Percentiles rank a stretch among this genome's conserved stretches.
Conservation (phyloP, 2,797 vertebrate genomes). For the Sparus aurata region DNA sequence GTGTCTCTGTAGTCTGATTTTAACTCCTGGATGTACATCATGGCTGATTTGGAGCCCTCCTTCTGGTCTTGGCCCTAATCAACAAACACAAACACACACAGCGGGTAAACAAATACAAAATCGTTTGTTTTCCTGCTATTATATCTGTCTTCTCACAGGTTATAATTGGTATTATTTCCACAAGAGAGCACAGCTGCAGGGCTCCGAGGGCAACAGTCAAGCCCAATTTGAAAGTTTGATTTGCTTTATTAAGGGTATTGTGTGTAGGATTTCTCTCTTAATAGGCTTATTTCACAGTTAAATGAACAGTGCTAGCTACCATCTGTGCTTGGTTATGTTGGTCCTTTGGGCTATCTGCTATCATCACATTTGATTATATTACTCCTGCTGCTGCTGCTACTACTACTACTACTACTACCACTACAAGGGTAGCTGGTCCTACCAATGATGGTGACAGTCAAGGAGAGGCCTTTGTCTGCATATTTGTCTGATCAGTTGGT, state of each 20-base stretch:
- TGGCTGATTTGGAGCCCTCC: conserved; percentile 90
- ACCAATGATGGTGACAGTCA: neutral
- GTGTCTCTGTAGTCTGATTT: conserved; percentile 86
- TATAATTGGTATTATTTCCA: conserved; percentile 39
- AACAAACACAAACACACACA: conserved; percentile 35
- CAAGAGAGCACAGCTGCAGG: conserved; percentile 27
- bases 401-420: neutral
- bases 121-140: conserved; percentile 10
- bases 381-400: conserved; percentile 19
- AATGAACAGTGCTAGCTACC: conserved; percentile 42
- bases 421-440: neutral
- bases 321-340: conserved; percentile 43
- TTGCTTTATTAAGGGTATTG: conserved; percentile 22
- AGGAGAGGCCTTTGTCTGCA: neutral
- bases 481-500: neutral
- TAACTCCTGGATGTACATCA: conserved; percentile 94
- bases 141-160: conserved; percentile 13
- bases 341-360: conserved; percentile 18
- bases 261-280: conserved; percentile 26
- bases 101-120: conserved; percentile 22
- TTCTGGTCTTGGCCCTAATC: conserved; percentile 90
- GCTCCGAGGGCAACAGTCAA: conserved; percentile 25
- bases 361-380: conserved; percentile 30
- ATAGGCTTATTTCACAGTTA: conserved; percentile 55
- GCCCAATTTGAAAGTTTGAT: conserved; percentile 41